Conservation (phyloP, 2,888 invertebrate genomes). For the Lycocerus yunnanus region DNA sequence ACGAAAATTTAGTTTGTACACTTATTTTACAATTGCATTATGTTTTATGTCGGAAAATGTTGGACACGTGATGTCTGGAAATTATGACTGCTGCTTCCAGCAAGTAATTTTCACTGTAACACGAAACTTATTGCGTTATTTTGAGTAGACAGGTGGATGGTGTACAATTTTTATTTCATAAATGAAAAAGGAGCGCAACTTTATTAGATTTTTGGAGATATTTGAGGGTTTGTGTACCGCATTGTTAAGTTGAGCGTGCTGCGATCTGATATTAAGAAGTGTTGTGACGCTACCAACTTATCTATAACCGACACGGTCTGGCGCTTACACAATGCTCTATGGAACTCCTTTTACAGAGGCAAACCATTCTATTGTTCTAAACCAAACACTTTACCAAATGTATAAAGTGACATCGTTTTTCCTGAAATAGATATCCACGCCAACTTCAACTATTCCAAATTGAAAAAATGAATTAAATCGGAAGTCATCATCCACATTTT, state of each 20-base stretch:
- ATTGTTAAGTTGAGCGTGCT: constrained; percentile 27
- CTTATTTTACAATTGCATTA: constrained; percentile 21
- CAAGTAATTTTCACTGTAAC: constrained; percentile 14
- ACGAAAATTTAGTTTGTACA: constrained; percentile 5
- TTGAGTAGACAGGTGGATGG: constrained; percentile 17
- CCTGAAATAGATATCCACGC: neutral
- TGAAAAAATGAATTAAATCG: neutral
- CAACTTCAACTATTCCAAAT: neutral
- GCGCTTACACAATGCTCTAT: constrained; percentile 30
- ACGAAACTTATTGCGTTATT: constrained; percentile 14
- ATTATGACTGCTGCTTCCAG: constrained; percentile 15
- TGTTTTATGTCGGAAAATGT: constrained; percentile 14
- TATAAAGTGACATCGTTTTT: constrained; percentile 4
- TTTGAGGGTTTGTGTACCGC: constrained; percentile 10
- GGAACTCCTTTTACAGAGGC: constrained; percentile 32
- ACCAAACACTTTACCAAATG: constrained; percentile 15
- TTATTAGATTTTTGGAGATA: constrained; percentile 9
- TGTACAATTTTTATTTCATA: constrained; percentile 4
- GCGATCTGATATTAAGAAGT: constrained; percentile 21
- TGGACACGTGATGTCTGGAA: constrained; percentile 28
- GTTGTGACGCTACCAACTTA: constrained; percentile 20
- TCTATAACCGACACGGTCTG: constrained; percentile 35
- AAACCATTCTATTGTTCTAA: constrained; percentile 32
- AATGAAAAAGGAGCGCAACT: neutral
- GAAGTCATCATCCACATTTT: neutral